Evolutionary conservation across 1,140 invertebrate genomes (phyloP).

Genomic region (Nymphalis io): DNA sequence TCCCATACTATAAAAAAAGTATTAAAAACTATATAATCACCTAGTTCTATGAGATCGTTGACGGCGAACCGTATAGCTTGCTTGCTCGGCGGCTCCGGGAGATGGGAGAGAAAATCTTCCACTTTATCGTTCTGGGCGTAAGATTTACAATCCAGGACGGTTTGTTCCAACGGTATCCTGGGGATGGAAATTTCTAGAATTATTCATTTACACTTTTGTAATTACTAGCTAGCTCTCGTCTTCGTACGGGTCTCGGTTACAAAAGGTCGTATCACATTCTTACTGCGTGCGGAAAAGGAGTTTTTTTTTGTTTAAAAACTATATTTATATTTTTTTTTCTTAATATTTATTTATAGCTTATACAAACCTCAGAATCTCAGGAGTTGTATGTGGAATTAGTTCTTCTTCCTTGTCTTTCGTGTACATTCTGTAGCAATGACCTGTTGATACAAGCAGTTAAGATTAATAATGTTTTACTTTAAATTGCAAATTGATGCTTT

Average conservation of each 20-base stretch:
- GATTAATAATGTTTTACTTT: no score
- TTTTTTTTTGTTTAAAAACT: no score
- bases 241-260: no score
- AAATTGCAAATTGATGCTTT: no score
- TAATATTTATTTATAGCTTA: no score
- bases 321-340: no score
- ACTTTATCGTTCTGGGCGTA: slow-evolving; percentile 76
- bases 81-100: slow-evolving; percentile 81
- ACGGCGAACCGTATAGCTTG: slow-evolving; percentile 78
- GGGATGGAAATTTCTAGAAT: slow-evolving; percentile 8
- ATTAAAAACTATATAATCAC: slow-evolving; percentile 41
- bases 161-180: slow-evolving; percentile 75
- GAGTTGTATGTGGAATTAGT: slow-evolving; percentile 62
- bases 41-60: slow-evolving; percentile 78
- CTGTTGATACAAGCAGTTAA: slow-evolving; percentile 44
- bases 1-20: no score
- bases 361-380: slow-evolving; percentile 72
- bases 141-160: slow-evolving; percentile 72
- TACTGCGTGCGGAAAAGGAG: no score
- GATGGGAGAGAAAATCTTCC: slow-evolving; percentile 77
- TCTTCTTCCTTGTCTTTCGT: slow-evolving; percentile 65
- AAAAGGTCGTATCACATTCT: no score
- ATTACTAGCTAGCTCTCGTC: no score
- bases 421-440: slow-evolving; percentile 71
- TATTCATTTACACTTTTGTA: neutral